Percentiles rank a stretch among this genome's conserved stretches.
phyloP scores from a whole-genome alignment of 2,797 vertebrate genomes.

The Benthosema pterotum region DNA sequence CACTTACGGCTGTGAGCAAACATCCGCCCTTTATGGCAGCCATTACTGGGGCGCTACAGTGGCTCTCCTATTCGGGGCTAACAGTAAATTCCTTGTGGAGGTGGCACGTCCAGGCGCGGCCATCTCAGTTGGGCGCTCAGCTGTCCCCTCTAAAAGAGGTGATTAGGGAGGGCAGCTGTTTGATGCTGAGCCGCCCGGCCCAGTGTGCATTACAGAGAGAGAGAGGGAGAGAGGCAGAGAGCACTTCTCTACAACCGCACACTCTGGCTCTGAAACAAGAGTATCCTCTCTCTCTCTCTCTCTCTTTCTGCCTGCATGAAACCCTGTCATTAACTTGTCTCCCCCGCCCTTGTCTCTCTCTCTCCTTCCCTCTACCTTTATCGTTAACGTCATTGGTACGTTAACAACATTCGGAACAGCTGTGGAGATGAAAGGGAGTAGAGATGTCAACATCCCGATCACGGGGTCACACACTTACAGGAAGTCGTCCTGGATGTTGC shows the following conservation, averaged over 20 bases:
- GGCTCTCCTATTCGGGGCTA: slow-evolving; percentile 53
- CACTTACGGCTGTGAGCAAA: slow-evolving; percentile 71
- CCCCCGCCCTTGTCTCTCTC: slow-evolving; percentile 15
- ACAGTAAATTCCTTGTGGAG: slow-evolving; percentile 76
- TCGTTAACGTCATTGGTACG: neutral
- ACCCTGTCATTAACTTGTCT: neutral
- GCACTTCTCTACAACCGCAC: slow-evolving; percentile 16
- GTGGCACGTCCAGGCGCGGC: slow-evolving; percentile 48
- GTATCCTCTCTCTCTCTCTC: slow-evolving; percentile 12
- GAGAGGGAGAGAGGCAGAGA: slow-evolving; percentile 4
- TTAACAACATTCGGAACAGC: neutral
- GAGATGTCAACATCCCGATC: slow-evolving; percentile 31
- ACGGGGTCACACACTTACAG: slow-evolving; percentile 80
- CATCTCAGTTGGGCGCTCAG: slow-evolving; percentile 56
- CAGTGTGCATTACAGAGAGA: slow-evolving; percentile 72
- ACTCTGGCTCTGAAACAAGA: slow-evolving; percentile 59
- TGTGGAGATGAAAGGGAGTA: too few species aligned
- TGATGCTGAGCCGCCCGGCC: slow-evolving; percentile 56
- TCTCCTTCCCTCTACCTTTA: slow-evolving; percentile 8
- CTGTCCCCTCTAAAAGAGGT: slow-evolving; percentile 65
- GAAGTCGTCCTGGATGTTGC: slow-evolving; percentile 96
- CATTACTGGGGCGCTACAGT: slow-evolving; percentile 53
- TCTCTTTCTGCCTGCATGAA: neutral
- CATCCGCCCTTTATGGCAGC: slow-evolving; percentile 66
- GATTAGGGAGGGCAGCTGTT: slow-evolving; percentile 66